Base-by-base conservation (phyloP, 2,888 invertebrate genomes). In the Cosmia trapezina region DNA sequence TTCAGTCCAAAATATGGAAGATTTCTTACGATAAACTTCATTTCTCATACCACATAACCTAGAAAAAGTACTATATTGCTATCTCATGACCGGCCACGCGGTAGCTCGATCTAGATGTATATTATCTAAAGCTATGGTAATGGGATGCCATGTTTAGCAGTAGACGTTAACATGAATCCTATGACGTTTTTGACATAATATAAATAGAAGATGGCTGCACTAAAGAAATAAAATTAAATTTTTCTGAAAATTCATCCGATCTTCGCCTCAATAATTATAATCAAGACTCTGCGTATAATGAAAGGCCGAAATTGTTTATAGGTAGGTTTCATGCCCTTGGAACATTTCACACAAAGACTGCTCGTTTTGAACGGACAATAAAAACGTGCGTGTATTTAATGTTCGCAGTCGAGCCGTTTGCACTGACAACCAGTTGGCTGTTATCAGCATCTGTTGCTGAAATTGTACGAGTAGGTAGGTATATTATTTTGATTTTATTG, bases 271-370 rank as follows among this genome's bases (percentile, higher is more conserved):
- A 28, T 51, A 71, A 49, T 47, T n/a, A 53, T 22, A 45, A 54
- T 37, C 33, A 60, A 64, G 17, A 59, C 43, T 60, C 11, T 33
- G 22, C 37, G 37, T 28, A n/a, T 41, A 22, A 45, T 51, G 37
- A 59, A 76, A 64, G 43, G 49, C 51, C 33, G 68, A 60, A 45
- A 64, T 47, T 77, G 45, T 81, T 67, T 63, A 49, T 54, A 60
- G 33, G 43, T 60, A 47, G 43, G 45, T 9, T 28, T 7, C 14
- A 33, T 37, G 69, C 45, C 78, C 78, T 78, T 78, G 78, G 33
- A 64, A 47, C 41, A 41, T 56, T 54, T 81, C 22, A 68, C 22
- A 68, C 51, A 68, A 77, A 81, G 49, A 60, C 57, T 51, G 64
- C 19, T 49, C 49, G 11, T 62, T 54, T 61, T 51, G 19, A 47